Base-by-base conservation (phyloP, 2,888 invertebrate species). In the Tridacna gigas region DNA sequence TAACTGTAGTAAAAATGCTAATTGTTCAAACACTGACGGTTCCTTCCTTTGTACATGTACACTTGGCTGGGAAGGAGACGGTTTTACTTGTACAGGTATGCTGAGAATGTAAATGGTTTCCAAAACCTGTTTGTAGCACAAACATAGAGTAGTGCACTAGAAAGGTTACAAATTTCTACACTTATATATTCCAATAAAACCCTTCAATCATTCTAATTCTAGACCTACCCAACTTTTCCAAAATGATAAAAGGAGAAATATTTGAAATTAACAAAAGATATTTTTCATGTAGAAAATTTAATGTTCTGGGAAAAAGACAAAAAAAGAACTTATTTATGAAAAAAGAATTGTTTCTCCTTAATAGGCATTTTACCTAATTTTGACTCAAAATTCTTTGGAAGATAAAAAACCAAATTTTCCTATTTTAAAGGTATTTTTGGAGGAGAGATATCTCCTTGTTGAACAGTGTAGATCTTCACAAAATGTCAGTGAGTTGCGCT, bases 1-100 rank as follows among this genome's bases (percentile, higher is more conserved):
- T 20, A 9, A 66, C 3, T 82, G 81, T 48, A 22, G 73, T 56
- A 73, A 28, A 60, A 66, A 77, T 74, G 81, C 81, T 13, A 25
- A 20, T 4, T 82, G 81, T 56, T 60, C 37, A 0, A 67, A 82
- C 48, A 77, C 61, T 2, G 67, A 67, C 0, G 81, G 77, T 7
- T 22, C 25, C 18, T 28, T 48, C n/a, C 0, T 12, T 5, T 51
- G 56, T 9, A 18, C 18, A 20, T n/a, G 56, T 56, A 56, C 18
- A 56, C 18, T 3, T 5, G 56, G 56, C 9, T 56, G 56, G 56
- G 4, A 18, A 56, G 56, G 56, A 20, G 56, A 56, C 9, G 56
- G 56, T 20, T 5, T 20, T 9, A 56, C 2, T 20, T 56, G n/a
- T 56, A 56, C 18, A 18, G 18, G 20, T n/a, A 20, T n/a, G 56